Evolutionary conservation across 2,888 invertebrate genomes (phyloP), one percentile per base, ranked within the genome.

Genomic region (Mylabris sibirica): DNA sequence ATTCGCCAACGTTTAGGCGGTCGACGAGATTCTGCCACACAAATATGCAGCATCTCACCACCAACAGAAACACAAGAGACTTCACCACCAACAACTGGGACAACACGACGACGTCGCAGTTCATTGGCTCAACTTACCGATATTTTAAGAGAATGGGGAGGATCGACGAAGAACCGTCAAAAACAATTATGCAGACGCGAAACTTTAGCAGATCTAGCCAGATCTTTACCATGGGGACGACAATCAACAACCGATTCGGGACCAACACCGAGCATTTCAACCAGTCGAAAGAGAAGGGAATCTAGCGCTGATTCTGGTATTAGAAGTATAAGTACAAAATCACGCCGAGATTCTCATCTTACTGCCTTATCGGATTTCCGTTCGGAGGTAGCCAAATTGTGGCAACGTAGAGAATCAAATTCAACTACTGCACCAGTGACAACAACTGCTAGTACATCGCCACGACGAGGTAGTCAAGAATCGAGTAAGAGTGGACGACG

Each of bases 81-180:
- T 57, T 93, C 93, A 73, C 92, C 91, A 44, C 88, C 90, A 72
- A 88, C 80, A 38, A 70, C 80, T 86, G 90, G 90, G 66, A 87
- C 88, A 68, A 89, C 91, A 63, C 89, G 91, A 65, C 89, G 93
- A 8, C 90, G 95, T 20, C 91, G 95, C 65, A 94, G 94, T 73
- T 95, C 95, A 2, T 85, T 96, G 70, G 96, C 96, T 17, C 96
- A 96, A 84, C 87, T 96, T 71, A 95, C 95, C 69, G 96, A 96
- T 84, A 93, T 96, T 68, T 84, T 96, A 60, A 89, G 94, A 66
- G 95, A 95, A 87, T 95, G 95, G 95, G 92, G 95, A 72, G 90
- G 91, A 4, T 88, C 90, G 69, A 88, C 85, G 79, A 86, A 87
- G 72, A 86, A 89, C 63, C 84, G 84, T 73, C 87, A 89, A 76